Evolutionary conservation across 2,797 vertebrate species (phyloP).

Genomic region (Oryzias sinensis): DNA sequence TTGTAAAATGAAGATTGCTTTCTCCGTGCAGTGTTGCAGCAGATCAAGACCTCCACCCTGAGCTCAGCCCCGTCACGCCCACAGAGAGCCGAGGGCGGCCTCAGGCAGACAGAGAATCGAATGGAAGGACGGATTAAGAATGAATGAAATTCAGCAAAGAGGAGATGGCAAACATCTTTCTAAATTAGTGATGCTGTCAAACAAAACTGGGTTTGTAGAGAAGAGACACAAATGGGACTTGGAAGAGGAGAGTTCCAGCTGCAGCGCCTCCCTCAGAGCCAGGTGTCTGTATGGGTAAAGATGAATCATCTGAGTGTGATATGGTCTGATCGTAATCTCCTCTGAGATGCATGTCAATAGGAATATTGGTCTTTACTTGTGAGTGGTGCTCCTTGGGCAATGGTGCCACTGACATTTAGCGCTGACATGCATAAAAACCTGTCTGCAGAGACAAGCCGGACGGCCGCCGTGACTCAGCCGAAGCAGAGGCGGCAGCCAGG

Average conservation of each 20-base stretch:
- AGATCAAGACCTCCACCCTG: slow-evolving; percentile 15
- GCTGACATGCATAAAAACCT: slow-evolving; percentile 37
- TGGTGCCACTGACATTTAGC: slow-evolving; percentile 59
- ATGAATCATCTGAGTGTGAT: slow-evolving; percentile 37
- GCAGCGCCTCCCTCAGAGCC: slow-evolving; percentile 7
- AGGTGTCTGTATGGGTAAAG: slow-evolving; percentile 24
- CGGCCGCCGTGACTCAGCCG: slow-evolving; percentile 31
- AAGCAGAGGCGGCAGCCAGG: slow-evolving; percentile 5
- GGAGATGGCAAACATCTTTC: slow-evolving; percentile 1
- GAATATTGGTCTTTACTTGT: slow-evolving; percentile 18
- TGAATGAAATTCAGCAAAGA: not conserved
- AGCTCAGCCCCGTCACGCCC: slow-evolving; percentile 23
- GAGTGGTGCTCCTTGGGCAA: slow-evolving; percentile 39
- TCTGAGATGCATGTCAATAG: slow-evolving; percentile 56
- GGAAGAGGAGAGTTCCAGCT: not conserved
- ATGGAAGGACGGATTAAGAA: not conserved
- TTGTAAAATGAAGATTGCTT: slow-evolving; percentile 12
- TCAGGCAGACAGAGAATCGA: not conserved
- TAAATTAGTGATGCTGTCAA: slow-evolving; percentile 17
- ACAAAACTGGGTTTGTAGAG: slow-evolving; percentile 2
- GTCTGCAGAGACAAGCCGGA: slow-evolving; percentile 6
- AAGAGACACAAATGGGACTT: slow-evolving; percentile 14
- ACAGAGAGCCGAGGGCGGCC: slow-evolving; percentile 7
- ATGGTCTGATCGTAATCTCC: slow-evolving; percentile 38
- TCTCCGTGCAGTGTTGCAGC: not conserved